Base-by-base conservation (phyloP, 2,797 vertebrate genomes). In the Petrocephalus schoutedeni region DNA sequence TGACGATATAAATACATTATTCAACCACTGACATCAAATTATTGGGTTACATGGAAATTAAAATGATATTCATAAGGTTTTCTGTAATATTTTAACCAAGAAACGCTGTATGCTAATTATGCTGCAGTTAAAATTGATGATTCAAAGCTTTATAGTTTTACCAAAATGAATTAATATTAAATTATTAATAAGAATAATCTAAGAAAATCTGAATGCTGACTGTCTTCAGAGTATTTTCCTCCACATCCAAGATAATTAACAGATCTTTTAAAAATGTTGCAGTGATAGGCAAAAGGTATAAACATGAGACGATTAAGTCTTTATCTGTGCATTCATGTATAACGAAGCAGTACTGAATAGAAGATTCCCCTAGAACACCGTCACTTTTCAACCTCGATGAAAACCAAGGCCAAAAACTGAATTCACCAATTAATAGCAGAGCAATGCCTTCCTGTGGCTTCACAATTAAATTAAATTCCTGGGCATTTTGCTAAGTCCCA, bases 301-400 rank as follows among this genome's bases (percentile, higher is more conserved):
- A 14, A 67, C 3, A 28, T 3, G 23, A 28, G 61, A 9, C 61
- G 7, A 61, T 9, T 23, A 12, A 67, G 61, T 12, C 28, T 28
- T 67, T 12, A 67, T 23, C 23, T 67, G 23, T 0, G 0, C 23
- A 28, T 67, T 28, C 61, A 67, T 23, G 28, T 1, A 67, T 32
- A 67, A 32, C 3, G 3, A 28, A 67, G 23, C 61, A 32, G 61
- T 64, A 28, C 61, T 12, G 23, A 28, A 67, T 67, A 67, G 21
- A 67, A 21, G 10, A 32, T 67, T 67, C 61, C 9, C 12, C 61
- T 28, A 67, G 9, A 67, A 67, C 61, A 12, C 3, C 28, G 61
- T 28, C 21, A 87, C 90, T 67, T 90, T 88, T 59, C 64, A 88
- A 88, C 88, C 12, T 86, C 83, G 88, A 67, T 88, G 67, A 71